Conservation (phyloP, 1,140 invertebrate genomes). For the Drosophila repletoides region DNA sequence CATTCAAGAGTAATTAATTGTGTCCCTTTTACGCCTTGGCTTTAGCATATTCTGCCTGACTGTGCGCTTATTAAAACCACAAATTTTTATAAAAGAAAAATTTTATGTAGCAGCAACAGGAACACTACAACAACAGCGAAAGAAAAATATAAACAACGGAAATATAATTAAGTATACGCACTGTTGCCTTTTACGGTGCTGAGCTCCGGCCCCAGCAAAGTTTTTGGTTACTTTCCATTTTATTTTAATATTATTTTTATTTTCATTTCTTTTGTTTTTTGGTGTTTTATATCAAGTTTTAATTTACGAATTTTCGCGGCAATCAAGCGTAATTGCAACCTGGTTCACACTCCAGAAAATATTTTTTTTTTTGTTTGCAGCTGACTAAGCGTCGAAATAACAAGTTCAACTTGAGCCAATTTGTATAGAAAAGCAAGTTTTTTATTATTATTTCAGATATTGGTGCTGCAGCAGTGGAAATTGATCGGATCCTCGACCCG, state of each 20-base stretch:
- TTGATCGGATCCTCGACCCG: no score
- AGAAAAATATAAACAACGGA: conserved; percentile 57
- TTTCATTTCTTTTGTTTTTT: conserved; percentile 6
- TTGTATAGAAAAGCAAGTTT: background rate
- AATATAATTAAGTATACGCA: conserved; percentile 76
- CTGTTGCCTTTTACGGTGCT: conserved; percentile 55
- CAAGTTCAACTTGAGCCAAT: conserved; percentile 9
- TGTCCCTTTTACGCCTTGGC: conserved; percentile 56
- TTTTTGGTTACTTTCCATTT: conserved; percentile 44
- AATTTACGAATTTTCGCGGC: conserved; percentile 65
- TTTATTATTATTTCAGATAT: no score
- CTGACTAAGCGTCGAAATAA: conserved; percentile 3
- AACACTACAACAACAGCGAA: background rate
- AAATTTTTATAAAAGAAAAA: conserved; percentile 54
- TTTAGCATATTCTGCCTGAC: conserved; percentile 22
- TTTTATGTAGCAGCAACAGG: conserved; percentile 5
- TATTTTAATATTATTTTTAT: conserved; percentile 5
- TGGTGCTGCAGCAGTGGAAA: background rate
- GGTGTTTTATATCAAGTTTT: conserved; percentile 52
- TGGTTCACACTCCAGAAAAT: background rate
- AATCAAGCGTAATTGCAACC: conserved; percentile 68
- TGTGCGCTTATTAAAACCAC: conserved; percentile 54
- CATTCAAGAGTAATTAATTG: conserved; percentile 66
- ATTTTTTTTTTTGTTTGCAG: conserved; percentile 1
- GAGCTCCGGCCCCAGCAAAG: conserved; percentile 13